phyloP scores from a whole-genome alignment of 2,113 vertebrate genomes.

The Sorex fumeus region DNA sequence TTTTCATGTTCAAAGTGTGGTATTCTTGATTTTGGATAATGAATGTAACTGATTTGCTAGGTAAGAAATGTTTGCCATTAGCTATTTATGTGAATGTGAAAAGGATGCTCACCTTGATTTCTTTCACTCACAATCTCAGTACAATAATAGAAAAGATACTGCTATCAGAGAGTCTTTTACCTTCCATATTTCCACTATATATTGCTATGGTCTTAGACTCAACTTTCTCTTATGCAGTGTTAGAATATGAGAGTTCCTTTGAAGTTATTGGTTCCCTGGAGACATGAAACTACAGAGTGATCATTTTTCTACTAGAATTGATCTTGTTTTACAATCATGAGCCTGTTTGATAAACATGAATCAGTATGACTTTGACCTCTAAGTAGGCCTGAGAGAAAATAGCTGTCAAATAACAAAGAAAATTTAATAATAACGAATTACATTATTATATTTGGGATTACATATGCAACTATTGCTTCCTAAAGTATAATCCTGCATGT shows the following conservation, averaged over 20 bases:
- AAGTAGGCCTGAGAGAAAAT: constrained; percentile 8
- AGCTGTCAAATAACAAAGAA: constrained; percentile 9
- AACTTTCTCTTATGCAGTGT: neutral
- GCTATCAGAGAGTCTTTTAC: constrained; percentile 1
- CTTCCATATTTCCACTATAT: neutral
- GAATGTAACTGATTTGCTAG: neutral
- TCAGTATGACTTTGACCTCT: neutral
- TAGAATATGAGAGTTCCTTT: constrained; percentile 21
- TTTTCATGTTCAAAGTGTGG: neutral
- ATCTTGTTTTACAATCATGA: constrained; percentile 1
- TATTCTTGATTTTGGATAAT: constrained; percentile 24
- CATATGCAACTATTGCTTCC: constrained; percentile 10
- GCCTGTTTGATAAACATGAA: neutral
- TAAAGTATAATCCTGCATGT: neutral
- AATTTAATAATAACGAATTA: neutral
- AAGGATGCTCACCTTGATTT: neutral
- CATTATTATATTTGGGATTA: constrained; percentile 28
- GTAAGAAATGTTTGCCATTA: constrained; percentile 16
- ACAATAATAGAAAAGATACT: constrained; percentile 22
- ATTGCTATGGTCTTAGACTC: neutral
- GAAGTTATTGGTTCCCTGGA: neutral
- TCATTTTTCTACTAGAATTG: constrained; percentile 9
- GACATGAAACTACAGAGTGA: constrained; percentile 14
- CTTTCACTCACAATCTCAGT: neutral
- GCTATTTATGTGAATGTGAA: constrained; percentile 37